A percentile compares a stretch with the other conserved stretches of the same genome.
Conservation (phyloP, 2,113 vertebrate species). For the Gavia stellata region DNA sequence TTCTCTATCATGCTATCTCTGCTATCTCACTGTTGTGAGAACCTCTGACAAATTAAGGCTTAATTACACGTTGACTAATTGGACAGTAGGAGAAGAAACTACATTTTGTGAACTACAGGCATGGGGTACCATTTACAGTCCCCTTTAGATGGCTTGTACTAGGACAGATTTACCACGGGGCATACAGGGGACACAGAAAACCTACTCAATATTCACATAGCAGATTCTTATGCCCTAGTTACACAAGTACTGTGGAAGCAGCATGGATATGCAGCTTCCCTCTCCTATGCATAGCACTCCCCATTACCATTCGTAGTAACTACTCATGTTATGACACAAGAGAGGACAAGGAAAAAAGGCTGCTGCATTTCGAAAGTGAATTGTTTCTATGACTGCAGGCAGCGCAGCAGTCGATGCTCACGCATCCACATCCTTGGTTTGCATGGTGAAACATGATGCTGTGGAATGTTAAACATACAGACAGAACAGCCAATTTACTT, state of each 20-base stretch:
- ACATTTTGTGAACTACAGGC: background rate
- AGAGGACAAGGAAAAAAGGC: background rate
- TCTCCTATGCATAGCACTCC: background rate
- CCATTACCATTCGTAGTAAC: background rate
- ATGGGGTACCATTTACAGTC: background rate
- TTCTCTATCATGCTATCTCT: background rate
- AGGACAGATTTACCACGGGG: background rate
- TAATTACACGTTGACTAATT: background rate
- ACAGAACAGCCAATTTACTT: background rate
- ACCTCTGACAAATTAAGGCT: background rate
- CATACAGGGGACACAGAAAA: background rate
- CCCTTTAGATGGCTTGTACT: background rate
- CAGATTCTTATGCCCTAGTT: background rate
- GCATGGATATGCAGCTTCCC: background rate
- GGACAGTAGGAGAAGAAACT: background rate
- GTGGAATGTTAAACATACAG: background rate
- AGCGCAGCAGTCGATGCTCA: background rate
- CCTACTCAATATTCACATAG: background rate
- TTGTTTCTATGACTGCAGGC: accelerated
- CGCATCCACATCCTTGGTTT: background rate
- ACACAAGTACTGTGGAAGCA: background rate
- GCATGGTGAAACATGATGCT: background rate
- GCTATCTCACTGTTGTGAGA: background rate
- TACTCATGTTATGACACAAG: background rate
- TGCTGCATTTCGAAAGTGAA: background rate